Evolutionary conservation across 1,140 invertebrate species (phyloP), one percentile per base, ranked within the genome.

Genomic region (Rhyzopertha dominica): DNA sequence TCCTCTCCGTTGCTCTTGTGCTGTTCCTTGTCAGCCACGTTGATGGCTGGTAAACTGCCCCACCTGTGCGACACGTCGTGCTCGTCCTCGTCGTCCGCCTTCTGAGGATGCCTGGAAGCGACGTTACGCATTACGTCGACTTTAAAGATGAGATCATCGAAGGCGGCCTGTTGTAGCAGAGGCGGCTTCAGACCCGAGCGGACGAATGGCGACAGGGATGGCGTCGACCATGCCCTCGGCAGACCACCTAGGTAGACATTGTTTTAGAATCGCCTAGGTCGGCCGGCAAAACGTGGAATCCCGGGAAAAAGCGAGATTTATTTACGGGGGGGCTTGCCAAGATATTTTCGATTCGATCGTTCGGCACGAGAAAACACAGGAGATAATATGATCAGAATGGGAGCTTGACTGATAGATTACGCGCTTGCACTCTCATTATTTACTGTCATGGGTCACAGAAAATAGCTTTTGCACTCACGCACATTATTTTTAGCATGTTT

Each of bases 121-220:
- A 91, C 77, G 62, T 90, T 90, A 29, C 89, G 73, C 75, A 85
- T 85, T 14, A 91, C 81, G 67, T 92, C 88, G 29, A 92, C 78
- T 43, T 83, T 75, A 67, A 88, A 92, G 0, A 86, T 71, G 48
- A 80, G 75, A 64, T 90, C 82, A 62, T 90, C 87, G 66, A 92
- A 88, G 8, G 85, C 81, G 14, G 87, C 87, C 69, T 90, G 85
- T 64, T 90, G 88, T 17, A 90, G 71, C 59, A 83, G 67, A 9
- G 81, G 81, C 19, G 81, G 77, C 54, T 80, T 75, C 13, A 84
- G 69, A 37, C 73, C 61, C 20, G 71, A 68, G 44, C 69, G 73
- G 58, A 71, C 62, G 28, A 61, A 63, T 17, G 71, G 62, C 41
- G 72, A 73, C 53, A 77, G 63, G n/a, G 54, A 60, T n/a, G 65